These are phyloP conservation scores for Sweltsa coloradensis DNA, from an alignment of 1,140 invertebrate genomes.

Conservation along the genomic window DNA sequence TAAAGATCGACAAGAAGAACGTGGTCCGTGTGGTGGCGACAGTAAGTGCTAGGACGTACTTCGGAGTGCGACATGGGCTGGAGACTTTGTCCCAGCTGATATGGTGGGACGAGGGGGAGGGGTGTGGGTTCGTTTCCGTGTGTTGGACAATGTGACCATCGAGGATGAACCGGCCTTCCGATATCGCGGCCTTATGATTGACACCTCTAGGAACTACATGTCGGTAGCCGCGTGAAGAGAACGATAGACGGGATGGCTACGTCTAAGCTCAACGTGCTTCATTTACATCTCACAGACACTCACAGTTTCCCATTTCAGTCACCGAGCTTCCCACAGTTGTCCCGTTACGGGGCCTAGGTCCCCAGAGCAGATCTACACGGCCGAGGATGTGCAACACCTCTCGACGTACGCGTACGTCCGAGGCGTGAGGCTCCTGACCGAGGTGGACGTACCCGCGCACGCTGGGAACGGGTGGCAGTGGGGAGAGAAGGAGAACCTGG, in stretches of 20 bases:
- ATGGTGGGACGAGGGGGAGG: slow-evolving; percentile 21
- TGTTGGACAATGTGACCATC: slow-evolving; percentile 40
- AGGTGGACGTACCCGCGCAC: slow-evolving; percentile 80
- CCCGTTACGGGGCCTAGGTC: slow-evolving; percentile 60
- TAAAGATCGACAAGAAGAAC: slow-evolving; percentile 31
- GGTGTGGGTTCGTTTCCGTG: slow-evolving; percentile 4
- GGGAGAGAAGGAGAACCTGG: slow-evolving; percentile 33
- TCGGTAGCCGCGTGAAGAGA: slow-evolving; percentile 47
- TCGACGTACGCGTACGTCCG: slow-evolving; percentile 42
- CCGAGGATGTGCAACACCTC: slow-evolving; percentile 49
- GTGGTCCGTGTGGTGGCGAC: slow-evolving; percentile 37
- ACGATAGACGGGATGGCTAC: slow-evolving; percentile 69
- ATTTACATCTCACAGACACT: slow-evolving; percentile 84
- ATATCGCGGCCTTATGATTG: slow-evolving; percentile 62
- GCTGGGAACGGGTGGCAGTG: slow-evolving; percentile 76
- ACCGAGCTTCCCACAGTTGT: slow-evolving; percentile 49
- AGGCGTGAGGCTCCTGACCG: slow-evolving; percentile 47
- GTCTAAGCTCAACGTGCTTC: slow-evolving; percentile 73
- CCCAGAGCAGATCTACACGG: slow-evolving; percentile 41
- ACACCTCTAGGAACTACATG: slow-evolving; percentile 65
- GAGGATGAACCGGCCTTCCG: slow-evolving; percentile 56
- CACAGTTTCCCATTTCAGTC: slow-evolving; percentile 74
- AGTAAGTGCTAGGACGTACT: slow-evolving; percentile 50
- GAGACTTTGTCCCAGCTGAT: slow-evolving; percentile 68
- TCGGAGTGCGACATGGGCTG: slow-evolving; percentile 61